Conservation (phyloP, 92 coral and sea anemone species). For the Zoanthus gigantus region DNA sequence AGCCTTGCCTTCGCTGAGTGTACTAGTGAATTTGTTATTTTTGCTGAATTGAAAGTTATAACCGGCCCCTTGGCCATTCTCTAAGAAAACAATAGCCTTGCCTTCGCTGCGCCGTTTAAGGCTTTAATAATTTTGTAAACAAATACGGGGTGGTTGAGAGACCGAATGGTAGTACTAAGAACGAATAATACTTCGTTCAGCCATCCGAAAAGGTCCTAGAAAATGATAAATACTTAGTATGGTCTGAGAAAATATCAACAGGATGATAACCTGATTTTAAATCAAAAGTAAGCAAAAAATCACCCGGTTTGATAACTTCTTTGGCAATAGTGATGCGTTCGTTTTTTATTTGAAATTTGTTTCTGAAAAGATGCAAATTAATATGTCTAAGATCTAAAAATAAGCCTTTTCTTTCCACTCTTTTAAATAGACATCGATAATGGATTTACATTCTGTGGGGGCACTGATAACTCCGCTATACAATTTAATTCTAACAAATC, state of each 20-base stretch:
- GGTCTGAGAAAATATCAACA: constrained; percentile 35
- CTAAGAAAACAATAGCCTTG: not conserved
- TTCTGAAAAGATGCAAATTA: constrained; percentile 39
- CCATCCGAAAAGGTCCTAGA: constrained; percentile 47
- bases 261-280: constrained; percentile 61
- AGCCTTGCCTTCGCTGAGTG: constrained; percentile 39
- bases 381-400: constrained; percentile 65
- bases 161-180: constrained; percentile 55
- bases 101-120: constrained; percentile 46
- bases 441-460: constrained; percentile 41
- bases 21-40: constrained; percentile 33
- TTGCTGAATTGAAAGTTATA: not conserved
- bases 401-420: constrained; percentile 47
- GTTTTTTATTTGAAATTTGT: constrained; percentile 41
- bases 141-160: constrained; percentile 53
- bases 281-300: constrained; percentile 59
- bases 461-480: constrained; percentile 13
- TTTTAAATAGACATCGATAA: constrained; percentile 36
- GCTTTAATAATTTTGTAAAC: constrained; percentile 44
- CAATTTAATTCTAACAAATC: constrained; percentile 2
- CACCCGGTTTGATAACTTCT: constrained; percentile 48
- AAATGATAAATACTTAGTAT: constrained; percentile 46
- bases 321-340: constrained; percentile 43
- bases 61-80: too few species aligned
- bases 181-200: constrained; percentile 27